phyloP scores from a whole-genome alignment of 2,797 vertebrate genomes.

The Carduelis carduelis region DNA sequence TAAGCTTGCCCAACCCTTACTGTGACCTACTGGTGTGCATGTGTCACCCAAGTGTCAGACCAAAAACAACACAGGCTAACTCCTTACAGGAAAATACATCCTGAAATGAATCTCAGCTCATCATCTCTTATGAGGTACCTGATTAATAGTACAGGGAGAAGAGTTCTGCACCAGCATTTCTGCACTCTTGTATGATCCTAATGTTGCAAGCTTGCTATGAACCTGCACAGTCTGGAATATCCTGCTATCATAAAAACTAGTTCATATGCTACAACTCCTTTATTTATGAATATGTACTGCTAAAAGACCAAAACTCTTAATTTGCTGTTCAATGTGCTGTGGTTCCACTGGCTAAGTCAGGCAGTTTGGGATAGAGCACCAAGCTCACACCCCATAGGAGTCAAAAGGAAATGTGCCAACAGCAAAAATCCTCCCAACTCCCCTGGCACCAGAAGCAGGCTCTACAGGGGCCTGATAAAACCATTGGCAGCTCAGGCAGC shows the following conservation, averaged over 20 bases:
- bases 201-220: background rate
- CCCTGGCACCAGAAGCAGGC: background rate
- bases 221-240: background rate
- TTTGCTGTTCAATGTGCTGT: background rate
- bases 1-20: background rate
- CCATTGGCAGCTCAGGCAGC: background rate
- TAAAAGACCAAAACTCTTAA: background rate
- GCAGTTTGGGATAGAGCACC: background rate
- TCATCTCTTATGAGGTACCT: background rate
- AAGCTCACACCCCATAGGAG: fast-evolving
- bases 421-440: background rate
- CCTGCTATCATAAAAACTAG: background rate
- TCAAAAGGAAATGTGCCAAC: background rate
- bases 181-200: background rate
- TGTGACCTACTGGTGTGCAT: background rate
- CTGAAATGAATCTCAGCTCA: background rate
- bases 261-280: background rate
- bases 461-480: background rate
- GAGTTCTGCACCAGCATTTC: background rate
- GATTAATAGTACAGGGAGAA: too few species aligned
- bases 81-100: background rate
- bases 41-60: background rate
- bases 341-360: background rate
- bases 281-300: background rate
- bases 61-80: background rate